Conservation (phyloP, 2,113 vertebrate genomes). For the Lucifuga dentata region DNA sequence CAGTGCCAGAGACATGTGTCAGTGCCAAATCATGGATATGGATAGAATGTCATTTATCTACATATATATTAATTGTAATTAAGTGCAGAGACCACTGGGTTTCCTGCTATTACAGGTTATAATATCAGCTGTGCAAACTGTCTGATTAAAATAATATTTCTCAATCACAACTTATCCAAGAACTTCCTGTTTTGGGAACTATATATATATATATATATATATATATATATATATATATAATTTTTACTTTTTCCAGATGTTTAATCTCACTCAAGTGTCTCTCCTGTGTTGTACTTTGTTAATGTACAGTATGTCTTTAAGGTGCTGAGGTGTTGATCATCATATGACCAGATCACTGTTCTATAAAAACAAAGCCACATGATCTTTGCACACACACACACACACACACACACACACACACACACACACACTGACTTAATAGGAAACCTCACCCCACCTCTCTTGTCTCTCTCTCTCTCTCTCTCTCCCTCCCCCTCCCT, state of each 20-base stretch:
- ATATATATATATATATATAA: too few species aligned
- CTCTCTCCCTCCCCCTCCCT: constrained; percentile 33
- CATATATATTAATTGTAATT: too few species aligned
- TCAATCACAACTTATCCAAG: too few species aligned
- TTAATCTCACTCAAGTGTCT: not conserved
- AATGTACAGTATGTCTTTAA: constrained; percentile 1
- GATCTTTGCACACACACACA: constrained; percentile 6
- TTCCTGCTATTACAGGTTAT: too few species aligned
- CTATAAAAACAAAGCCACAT: constrained; percentile 58
- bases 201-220: too few species aligned
- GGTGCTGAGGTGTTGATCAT: constrained; percentile 54
- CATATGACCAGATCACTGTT: constrained; percentile 57
- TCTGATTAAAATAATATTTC: too few species aligned
- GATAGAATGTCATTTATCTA: too few species aligned
- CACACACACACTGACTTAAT: not conserved
- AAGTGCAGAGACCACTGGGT: too few species aligned
- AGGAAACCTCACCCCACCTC: not conserved
- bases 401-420: constrained; percentile 15
- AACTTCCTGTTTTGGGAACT: too few species aligned
- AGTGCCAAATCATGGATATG: too few species aligned
- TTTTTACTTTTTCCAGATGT: not conserved
- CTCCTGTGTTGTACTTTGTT: not conserved
- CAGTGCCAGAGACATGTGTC: too few species aligned
- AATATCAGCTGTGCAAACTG: too few species aligned
- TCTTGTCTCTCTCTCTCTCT: not conserved